Conservation (phyloP, 1,140 invertebrate species). For the Magallana gigas region DNA sequence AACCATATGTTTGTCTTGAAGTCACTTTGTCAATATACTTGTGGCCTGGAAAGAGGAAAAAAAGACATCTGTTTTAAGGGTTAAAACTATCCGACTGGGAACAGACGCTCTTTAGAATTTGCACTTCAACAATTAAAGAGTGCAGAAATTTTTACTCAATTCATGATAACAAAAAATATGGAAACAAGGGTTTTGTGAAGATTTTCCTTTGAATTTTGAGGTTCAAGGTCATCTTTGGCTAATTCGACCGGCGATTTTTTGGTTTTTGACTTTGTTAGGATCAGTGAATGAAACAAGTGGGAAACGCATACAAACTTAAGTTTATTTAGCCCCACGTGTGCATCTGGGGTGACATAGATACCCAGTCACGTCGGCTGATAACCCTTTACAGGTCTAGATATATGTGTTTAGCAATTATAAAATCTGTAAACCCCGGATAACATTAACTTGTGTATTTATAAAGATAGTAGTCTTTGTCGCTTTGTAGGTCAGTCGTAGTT, state of each 20-base stretch:
- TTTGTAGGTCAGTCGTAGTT: constrained; percentile 17
- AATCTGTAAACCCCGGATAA: constrained; percentile 28
- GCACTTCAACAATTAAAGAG: too few relatives aligned
- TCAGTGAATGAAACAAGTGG: constrained; percentile 12
- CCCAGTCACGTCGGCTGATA: constrained; percentile 17
- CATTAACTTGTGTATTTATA: constrained; percentile 31
- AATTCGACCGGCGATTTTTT: background rate
- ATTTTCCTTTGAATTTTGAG: background rate
- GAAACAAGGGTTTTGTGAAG: background rate
- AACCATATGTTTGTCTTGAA: constrained; percentile 33
- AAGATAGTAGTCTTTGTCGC: constrained; percentile 4
- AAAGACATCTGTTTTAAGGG: background rate
- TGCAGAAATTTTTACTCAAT: background rate
- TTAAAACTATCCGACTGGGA: background rate
- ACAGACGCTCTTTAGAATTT: background rate
- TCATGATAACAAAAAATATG: background rate
- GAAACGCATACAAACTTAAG: constrained; percentile 18
- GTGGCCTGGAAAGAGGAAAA: background rate
- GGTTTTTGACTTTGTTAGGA: constrained; percentile 22
- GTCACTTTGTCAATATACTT: constrained; percentile 31
- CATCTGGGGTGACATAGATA: constrained; percentile 25
- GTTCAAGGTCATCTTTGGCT: background rate
- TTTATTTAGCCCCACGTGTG: constrained; percentile 22
- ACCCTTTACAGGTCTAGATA: constrained; percentile 27
- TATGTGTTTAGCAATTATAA: constrained; percentile 37